A percentile compares a stretch with the other conserved stretches of the same genome.
phyloP scores from a whole-genome alignment of 1,140 invertebrate genomes.

The Nomia melanderi region DNA sequence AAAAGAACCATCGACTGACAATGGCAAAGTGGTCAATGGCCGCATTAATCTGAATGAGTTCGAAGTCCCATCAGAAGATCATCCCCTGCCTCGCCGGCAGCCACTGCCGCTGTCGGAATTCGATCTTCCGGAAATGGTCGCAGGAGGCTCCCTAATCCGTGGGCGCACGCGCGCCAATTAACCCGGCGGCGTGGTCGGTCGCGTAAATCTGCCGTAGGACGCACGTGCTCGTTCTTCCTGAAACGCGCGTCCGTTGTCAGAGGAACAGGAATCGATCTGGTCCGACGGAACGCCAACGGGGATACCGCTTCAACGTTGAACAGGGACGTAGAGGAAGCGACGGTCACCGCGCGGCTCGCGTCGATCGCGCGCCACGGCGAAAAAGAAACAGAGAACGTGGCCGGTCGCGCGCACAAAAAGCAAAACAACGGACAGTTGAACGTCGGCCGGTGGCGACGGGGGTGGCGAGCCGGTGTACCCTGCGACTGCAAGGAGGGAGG shows the following conservation, averaged over 20 bases:
- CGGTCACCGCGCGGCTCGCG: neutral
- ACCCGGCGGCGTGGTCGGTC: neutral
- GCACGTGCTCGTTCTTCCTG: neutral
- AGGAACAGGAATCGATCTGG: neutral
- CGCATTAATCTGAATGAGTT: too few species aligned
- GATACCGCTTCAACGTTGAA: too few species aligned
- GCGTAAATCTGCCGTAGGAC: conserved; percentile 5
- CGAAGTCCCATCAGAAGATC: too few species aligned
- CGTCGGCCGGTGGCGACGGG: conserved; percentile 7
- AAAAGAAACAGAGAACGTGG: too few species aligned
- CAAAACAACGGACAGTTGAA: conserved; percentile 53
- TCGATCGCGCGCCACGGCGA: neutral
- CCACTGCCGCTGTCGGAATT: neutral
- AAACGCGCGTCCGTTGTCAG: neutral
- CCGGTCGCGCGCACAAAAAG: conserved; percentile 20
- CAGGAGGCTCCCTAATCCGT: neutral
- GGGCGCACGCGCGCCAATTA: conserved; percentile 3
- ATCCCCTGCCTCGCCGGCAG: too few species aligned
- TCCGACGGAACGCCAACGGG: too few species aligned
- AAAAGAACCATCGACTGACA: too few species aligned
- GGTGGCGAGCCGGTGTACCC: conserved; percentile 34
- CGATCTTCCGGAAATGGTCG: neutral
- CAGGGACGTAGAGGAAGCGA: too few species aligned
- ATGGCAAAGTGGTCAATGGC: too few species aligned
- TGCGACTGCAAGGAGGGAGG: neutral